These are phyloP conservation scores for Argyrosomus japonicus DNA, from an alignment of 2,113 vertebrate species.

Conservation along the genomic window DNA sequence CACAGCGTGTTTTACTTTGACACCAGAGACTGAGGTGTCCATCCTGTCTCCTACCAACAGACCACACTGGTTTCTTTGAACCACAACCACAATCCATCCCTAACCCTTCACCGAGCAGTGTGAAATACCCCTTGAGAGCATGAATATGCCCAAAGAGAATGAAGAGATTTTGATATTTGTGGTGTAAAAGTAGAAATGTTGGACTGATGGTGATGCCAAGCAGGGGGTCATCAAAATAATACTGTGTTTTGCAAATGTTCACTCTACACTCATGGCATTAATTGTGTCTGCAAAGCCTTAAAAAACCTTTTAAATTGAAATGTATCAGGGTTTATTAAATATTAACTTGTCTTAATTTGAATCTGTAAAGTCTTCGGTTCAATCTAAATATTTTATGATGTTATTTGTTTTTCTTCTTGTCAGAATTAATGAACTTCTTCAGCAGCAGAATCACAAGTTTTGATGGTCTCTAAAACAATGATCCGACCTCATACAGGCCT, in stretches of 20 bases:
- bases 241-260: not conserved
- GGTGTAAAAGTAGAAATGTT: not conserved
- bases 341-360: slow-evolving; percentile 43
- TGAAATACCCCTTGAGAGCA: not conserved
- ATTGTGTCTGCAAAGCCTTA: slow-evolving; percentile 11
- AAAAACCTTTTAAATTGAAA: slow-evolving; percentile 16
- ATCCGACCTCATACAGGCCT: not conserved
- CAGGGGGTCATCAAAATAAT: not conserved
- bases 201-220: not conserved
- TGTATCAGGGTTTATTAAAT: slow-evolving; percentile 37
- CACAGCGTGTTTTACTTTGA: not conserved
- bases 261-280: not conserved
- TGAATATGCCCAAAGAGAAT: not conserved
- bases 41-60: not conserved
- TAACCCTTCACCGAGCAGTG: not conserved
- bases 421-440: slow-evolving; percentile 17
- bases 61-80: not conserved
- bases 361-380: slow-evolving; percentile 49
- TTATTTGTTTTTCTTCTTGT: slow-evolving; percentile 35
- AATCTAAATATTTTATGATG: slow-evolving; percentile 51
- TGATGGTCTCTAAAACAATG: not conserved
- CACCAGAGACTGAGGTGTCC: not conserved
- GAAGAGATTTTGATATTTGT: not conserved
- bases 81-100: not conserved
- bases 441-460: not conserved